These are phyloP conservation scores for Parasteatoda lunata DNA, from an alignment of 2,888 invertebrate species.

Conservation along the genomic window DNA sequence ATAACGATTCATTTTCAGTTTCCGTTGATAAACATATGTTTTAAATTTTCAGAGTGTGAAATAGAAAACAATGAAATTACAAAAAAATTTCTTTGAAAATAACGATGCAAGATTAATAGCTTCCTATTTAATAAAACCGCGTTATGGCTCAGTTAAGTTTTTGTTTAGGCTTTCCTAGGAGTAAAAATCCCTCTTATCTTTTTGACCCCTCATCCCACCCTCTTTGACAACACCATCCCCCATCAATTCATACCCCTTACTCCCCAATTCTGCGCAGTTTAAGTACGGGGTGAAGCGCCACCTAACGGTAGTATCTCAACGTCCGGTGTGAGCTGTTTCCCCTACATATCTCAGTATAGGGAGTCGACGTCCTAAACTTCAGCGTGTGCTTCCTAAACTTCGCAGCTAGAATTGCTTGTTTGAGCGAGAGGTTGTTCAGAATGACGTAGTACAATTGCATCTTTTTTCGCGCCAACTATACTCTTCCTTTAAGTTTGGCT, in stretches of 20 bases:
- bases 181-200: slow-evolving; percentile 65
- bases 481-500: slow-evolving; percentile 40
- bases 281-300: slow-evolving; percentile 51
- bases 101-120: slow-evolving; percentile 54
- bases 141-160: slow-evolving; percentile 62
- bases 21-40: slow-evolving; percentile 42
- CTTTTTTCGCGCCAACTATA: slow-evolving; percentile 14
- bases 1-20: slow-evolving; percentile 11
- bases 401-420: slow-evolving; percentile 11
- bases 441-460: slow-evolving; percentile 49
- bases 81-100: slow-evolving; percentile 30
- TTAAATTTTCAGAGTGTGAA: slow-evolving; percentile 23
- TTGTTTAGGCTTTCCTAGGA: slow-evolving; percentile 53
- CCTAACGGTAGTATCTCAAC: slow-evolving; percentile 37
- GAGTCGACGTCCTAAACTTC: slow-evolving; percentile 61
- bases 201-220: slow-evolving; percentile 30
- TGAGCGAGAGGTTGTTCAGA: slow-evolving; percentile 11
- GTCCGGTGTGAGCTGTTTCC: slow-evolving; percentile 54
- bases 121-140: slow-evolving; percentile 57
- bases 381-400: slow-evolving; percentile 32
- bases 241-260: slow-evolving; percentile 26
- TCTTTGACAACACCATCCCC: neutral
- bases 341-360: slow-evolving; percentile 45
- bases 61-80: slow-evolving; percentile 38
- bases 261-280: slow-evolving; percentile 65